A percentile compares a stretch with the other conserved stretches of the same genome.
Conservation (phyloP, 30 jellyfish, hydroid and myxozoan genomes). For the Sanderia malayensis region DNA sequence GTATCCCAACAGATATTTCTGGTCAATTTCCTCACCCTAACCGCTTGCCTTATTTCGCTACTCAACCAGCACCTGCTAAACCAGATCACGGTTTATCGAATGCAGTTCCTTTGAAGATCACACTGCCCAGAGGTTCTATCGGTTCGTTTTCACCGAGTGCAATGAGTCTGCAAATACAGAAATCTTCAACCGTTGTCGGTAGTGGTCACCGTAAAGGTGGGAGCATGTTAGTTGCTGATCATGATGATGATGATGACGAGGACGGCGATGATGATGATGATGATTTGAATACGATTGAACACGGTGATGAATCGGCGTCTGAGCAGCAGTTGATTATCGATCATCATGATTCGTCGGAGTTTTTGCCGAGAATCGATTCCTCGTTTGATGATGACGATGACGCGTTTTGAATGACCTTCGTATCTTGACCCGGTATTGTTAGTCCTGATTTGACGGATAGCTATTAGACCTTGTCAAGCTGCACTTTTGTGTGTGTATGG, state of each 20-base stretch:
- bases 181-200: too few species aligned
- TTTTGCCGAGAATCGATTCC: constrained; percentile 52
- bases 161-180: constrained; percentile 31
- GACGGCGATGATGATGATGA: too few species aligned
- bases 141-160: constrained; percentile 48
- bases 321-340: constrained; percentile 36
- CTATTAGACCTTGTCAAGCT: too few species aligned
- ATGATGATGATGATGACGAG: too few species aligned
- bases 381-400: constrained; percentile 46
- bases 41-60: constrained; percentile 40
- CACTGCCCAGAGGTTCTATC: constrained; percentile 52
- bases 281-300: background rate
- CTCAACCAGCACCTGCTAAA: constrained; percentile 30
- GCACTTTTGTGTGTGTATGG: too few species aligned
- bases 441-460: too few species aligned
- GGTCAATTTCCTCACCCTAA: constrained; percentile 15
- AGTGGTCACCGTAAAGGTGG: constrained; percentile 13
- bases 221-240: constrained; percentile 1
- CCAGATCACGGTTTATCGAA: constrained; percentile 17
- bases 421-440: too few species aligned
- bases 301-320: background rate
- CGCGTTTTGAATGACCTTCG: too few species aligned
- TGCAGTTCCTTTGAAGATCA: constrained; percentile 61
- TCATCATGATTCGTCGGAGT: constrained; percentile 46
- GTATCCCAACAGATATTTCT: too few species aligned